Evolutionary conservation across 2,113 vertebrate species (phyloP).

Genomic region (Calyptomena viridis): DNA sequence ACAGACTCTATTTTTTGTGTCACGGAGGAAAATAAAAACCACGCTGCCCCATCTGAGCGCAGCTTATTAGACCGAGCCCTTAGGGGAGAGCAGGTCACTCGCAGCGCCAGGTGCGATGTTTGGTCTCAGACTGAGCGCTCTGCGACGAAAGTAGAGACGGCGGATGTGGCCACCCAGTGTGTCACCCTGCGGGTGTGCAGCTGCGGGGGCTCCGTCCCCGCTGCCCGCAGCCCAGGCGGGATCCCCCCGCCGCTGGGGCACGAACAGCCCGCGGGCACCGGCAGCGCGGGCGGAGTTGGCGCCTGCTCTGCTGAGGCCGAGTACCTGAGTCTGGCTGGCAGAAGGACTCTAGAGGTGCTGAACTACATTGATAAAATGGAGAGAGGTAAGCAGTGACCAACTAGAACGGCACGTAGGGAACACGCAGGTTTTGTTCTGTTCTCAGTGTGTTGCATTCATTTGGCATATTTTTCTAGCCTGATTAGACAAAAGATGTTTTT

Average conservation of each 20-base stretch:
- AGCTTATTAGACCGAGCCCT: neutral
- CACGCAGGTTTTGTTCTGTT: neutral
- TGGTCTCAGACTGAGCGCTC: constrained; percentile 75
- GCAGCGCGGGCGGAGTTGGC: neutral
- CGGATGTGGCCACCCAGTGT: constrained; percentile 78
- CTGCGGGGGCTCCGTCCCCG: neutral
- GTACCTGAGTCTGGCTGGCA: neutral
- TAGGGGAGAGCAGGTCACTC: neutral
- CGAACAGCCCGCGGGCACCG: neutral
- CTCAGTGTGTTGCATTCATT: neutral
- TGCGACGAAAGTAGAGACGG: neutral
- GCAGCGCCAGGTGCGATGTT: constrained; percentile 4
- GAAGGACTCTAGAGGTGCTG: neutral
- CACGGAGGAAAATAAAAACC: neutral
- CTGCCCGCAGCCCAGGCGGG: neutral
- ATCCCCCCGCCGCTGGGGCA: constrained; percentile 69
- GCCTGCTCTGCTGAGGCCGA: neutral
- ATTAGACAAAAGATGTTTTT: neutral
- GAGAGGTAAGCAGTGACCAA: neutral
- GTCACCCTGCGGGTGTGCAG: neutral
- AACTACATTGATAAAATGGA: constrained; percentile 3
- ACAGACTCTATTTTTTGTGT: neutral
- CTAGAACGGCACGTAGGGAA: neutral
- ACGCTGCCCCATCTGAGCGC: neutral
- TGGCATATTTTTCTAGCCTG: neutral